Evolutionary conservation across 1,140 invertebrate genomes (phyloP).

Genomic region (Heterodera schachtii): DNA sequence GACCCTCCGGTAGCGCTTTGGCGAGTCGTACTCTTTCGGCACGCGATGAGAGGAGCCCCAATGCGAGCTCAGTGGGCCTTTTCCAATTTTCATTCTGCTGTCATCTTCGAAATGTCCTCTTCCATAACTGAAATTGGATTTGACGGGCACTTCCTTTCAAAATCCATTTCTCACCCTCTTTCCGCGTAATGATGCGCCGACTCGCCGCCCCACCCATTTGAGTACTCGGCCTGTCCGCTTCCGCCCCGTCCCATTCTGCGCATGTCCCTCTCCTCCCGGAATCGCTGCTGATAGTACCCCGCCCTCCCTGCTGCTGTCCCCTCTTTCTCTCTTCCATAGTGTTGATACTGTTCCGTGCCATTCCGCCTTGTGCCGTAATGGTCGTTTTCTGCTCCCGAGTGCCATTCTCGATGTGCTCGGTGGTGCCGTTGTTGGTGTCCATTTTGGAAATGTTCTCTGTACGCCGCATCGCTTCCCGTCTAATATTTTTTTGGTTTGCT

Average conservation of each 20-base stretch:
- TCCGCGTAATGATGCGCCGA: not conserved
- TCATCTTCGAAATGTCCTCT: conserved; percentile 6
- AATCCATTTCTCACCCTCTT: not conserved
- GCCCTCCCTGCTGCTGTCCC: not conserved
- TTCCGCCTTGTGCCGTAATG: not conserved
- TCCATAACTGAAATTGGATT: not conserved
- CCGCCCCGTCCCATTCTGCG: not conserved
- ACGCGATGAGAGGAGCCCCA: not conserved
- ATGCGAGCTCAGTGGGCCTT: conserved; percentile 3
- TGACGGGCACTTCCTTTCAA: no score
- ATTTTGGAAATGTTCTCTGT: not conserved
- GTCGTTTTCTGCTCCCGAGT: not conserved
- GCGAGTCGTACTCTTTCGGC: not conserved
- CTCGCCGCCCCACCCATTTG: not conserved
- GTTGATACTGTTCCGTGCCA: not conserved
- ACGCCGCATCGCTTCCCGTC: not conserved
- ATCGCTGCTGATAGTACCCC: not conserved
- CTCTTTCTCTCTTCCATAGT: not conserved
- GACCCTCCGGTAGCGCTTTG: conserved; percentile 27
- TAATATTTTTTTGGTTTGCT: not conserved
- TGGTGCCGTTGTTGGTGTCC: conserved; percentile 1
- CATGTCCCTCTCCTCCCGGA: not conserved
- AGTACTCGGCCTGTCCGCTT: not conserved
- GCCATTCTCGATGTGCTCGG: not conserved
- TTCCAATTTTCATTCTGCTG: not conserved